Percentiles rank a stretch among this genome's conserved stretches.
phyloP scores from a whole-genome alignment of 2,113 vertebrate species.

The Charina bottae region DNA sequence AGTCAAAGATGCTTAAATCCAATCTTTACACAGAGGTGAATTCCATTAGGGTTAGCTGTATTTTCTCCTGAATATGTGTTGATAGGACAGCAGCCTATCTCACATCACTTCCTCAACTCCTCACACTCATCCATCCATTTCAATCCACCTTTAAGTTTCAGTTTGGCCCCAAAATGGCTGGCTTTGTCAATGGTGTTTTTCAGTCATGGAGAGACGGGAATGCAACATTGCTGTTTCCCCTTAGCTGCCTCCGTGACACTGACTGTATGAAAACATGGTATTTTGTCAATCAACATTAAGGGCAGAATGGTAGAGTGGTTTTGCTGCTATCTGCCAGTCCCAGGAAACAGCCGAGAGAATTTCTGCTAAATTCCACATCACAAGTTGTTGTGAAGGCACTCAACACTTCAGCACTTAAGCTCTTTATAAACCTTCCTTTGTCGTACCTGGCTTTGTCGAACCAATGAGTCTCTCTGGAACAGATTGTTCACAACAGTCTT shows the following conservation, averaged over 20 bases:
- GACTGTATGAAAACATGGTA: not conserved
- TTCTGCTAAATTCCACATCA: not conserved
- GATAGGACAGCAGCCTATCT: not conserved
- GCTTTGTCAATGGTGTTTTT: too few relatives aligned
- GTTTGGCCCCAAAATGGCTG: not conserved
- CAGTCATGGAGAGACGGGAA: not conserved
- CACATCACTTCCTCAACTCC: not conserved
- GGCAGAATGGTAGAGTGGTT: not conserved
- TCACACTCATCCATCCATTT: not conserved
- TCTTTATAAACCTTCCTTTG: not conserved
- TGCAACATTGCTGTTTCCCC: not conserved
- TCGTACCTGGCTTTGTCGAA: slow-evolving; percentile 94
- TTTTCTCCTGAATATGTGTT: not conserved
- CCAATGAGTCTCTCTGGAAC: slow-evolving; percentile 89
- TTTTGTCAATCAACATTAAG: not conserved
- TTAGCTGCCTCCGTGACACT: not conserved
- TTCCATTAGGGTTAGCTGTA: not conserved
- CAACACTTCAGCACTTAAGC: not conserved
- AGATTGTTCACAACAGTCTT: slow-evolving; percentile 87
- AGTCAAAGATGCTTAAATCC: not conserved
- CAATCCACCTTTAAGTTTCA: not conserved
- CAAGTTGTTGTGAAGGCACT: not conserved
- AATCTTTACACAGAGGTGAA: not conserved
- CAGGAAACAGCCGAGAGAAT: not conserved
- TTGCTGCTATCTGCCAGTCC: not conserved